phyloP scores from a whole-genome alignment of 2,113 vertebrate genomes.

The Pterocles orientalis region DNA sequence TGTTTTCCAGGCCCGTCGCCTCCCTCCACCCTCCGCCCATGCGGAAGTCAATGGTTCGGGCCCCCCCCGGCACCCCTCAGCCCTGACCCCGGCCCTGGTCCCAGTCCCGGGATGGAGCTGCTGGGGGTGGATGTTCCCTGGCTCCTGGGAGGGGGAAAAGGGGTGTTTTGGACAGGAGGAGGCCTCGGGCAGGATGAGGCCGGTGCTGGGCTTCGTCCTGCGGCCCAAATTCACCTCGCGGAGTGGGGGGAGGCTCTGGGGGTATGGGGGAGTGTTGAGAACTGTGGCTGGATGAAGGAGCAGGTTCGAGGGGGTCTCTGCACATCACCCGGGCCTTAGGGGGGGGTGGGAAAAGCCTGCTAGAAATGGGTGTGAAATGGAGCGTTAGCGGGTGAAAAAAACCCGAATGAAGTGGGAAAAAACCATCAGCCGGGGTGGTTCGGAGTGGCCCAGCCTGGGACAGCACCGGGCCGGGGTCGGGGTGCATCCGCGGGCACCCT shows the following conservation, averaged over 20 bases:
- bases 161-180: background rate
- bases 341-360: background rate
- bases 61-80: accelerated
- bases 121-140: background rate
- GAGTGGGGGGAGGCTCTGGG: accelerated
- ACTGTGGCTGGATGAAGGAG: accelerated
- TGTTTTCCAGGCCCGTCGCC: background rate
- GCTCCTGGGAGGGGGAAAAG: no score
- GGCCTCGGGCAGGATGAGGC: background rate
- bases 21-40: background rate
- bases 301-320: background rate
- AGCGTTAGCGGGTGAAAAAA: accelerated
- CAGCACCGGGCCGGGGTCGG: background rate
- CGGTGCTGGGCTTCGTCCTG: background rate
- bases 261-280: no score
- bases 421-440: background rate
- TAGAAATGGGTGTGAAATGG: background rate
- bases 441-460: background rate
- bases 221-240: background rate
- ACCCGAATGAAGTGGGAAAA: accelerated
- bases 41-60: background rate
- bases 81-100: background rate
- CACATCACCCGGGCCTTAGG: background rate
- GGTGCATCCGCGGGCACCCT: background rate
- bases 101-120: background rate